Evolutionary conservation across 2,113 vertebrate genomes (phyloP), one percentile per base, ranked within the genome.

Genomic region (Periophthalmus modestus): DNA sequence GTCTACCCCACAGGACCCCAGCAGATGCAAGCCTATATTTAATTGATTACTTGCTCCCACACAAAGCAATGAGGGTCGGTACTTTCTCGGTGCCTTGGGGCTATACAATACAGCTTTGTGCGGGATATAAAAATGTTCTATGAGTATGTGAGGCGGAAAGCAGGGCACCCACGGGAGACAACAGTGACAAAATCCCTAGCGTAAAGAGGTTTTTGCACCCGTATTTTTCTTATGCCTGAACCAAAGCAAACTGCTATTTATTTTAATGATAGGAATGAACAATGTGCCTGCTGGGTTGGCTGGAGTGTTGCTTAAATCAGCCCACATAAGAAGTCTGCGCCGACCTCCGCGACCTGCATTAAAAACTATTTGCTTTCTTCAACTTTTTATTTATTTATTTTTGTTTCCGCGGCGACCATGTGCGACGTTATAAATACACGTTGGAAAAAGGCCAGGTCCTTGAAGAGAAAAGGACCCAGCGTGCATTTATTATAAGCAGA

Each of bases 241-340:
- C 69, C 68, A 70, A 68, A 66, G 54, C 81, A 72, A 67, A 67
- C 61, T 39, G 76, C 73, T 69, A 79, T 87, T 86, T 82, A 82
- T 86, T 88, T 82, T 81, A 82, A 88, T 72, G 79, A 86, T 67
- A 75, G 19, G 66, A 86, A 81, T 73, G 36, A 87, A 78, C 82
- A 77, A 79, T 75, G 78, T 61, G 84, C 75, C 19, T 19, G 43
- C 72, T 65, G 21, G 48, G 87, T 73, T 81, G 34, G 58, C 74
- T 75, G 78, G 79, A 69, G 83, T 47, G 47, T 73, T 73, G 72
- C 80, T 57, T 85, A 75, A 83, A 74, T 85, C 80, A 81, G 78
- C 76, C 59, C 19, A 70, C 15, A 59, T 47, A 71, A 83, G 55
- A 52, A 75, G 68, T 66, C 15, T 4, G 33, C 71, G 58, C 63